Conservation (phyloP, 1,140 invertebrate species). For the Leptinotarsa defecta region DNA sequence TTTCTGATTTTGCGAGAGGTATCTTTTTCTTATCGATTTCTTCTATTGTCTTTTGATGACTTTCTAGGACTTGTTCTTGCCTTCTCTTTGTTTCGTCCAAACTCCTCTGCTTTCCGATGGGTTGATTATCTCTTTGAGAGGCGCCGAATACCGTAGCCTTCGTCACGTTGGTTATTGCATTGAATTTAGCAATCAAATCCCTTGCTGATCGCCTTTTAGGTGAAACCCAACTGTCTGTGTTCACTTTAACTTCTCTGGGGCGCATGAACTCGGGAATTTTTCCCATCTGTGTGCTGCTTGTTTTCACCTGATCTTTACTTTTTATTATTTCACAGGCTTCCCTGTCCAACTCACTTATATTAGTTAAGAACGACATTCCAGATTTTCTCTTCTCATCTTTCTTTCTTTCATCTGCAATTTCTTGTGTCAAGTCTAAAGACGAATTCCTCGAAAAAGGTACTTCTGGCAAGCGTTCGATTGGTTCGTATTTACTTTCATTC, state of each 20-base stretch:
- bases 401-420: slow-evolving; percentile 53
- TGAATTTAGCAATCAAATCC: slow-evolving; percentile 68
- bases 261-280: slow-evolving; percentile 54
- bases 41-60: slow-evolving; percentile 46
- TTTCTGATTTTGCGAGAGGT: slow-evolving; percentile 51
- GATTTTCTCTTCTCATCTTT: slow-evolving; percentile 63
- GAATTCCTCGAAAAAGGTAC: slow-evolving; percentile 54
- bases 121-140: slow-evolving; percentile 41
- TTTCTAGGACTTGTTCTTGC: slow-evolving; percentile 43
- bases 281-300: slow-evolving; percentile 44
- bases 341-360: slow-evolving; percentile 79
- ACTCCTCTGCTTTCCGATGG: slow-evolving; percentile 46
- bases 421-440: slow-evolving; percentile 52
- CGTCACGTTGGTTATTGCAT: slow-evolving; percentile 65
- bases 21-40: slow-evolving; percentile 43
- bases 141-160: slow-evolving; percentile 60
- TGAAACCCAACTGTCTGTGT: slow-evolving; percentile 53
- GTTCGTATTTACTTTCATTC: slow-evolving; percentile 51
- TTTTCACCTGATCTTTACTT: slow-evolving; percentile 52
- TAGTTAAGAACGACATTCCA: slow-evolving; percentile 70
- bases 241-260: slow-evolving; percentile 46
- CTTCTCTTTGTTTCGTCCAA: slow-evolving; percentile 38
- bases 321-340: slow-evolving; percentile 77
- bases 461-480: slow-evolving; percentile 49
- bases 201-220: slow-evolving; percentile 59